A percentile compares a stretch with the other conserved stretches of the same genome.
These are phyloP conservation scores for Acrocephalus kingi DNA, from an alignment of 2,113 vertebrate genomes.

Conservation along the genomic window DNA sequence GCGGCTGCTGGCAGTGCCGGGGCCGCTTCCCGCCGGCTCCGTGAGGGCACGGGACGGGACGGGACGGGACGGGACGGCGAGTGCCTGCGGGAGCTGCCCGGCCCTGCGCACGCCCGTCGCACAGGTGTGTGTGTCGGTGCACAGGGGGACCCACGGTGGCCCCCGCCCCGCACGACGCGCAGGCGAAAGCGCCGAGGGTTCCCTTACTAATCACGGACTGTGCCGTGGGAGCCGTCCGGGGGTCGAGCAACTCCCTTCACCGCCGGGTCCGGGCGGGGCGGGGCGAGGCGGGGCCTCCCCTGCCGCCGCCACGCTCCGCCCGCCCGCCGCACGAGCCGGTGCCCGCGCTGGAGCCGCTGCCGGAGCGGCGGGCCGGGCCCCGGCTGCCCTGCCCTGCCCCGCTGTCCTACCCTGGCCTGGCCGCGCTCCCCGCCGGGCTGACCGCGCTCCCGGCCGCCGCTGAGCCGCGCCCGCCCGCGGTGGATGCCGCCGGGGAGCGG, in stretches of 20 bases:
- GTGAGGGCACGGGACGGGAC: neutral
- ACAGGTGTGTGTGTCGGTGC: neutral
- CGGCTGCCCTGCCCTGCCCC: too few relatives aligned
- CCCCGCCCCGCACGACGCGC: too few relatives aligned
- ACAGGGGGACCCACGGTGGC: neutral
- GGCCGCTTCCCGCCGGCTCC: too few relatives aligned
- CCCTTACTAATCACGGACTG: too few relatives aligned
- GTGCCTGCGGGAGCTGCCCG: neutral
- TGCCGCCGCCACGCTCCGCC: neutral
- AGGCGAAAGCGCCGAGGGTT: neutral
- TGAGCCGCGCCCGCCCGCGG: neutral
- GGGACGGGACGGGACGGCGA: fast-evolving
- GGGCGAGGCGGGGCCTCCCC: neutral
- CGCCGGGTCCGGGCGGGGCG: neutral
- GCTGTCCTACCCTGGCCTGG: too few relatives aligned
- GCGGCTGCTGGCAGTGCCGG: neutral
- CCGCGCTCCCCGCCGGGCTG: too few relatives aligned
- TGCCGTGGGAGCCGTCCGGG: neutral
- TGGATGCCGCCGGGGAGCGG: neutral
- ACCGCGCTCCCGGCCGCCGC: neutral
- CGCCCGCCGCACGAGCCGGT: too few relatives aligned
- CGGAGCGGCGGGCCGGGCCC: too few relatives aligned
- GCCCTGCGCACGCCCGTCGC: fast-evolving
- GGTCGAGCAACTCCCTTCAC: fast-evolving
- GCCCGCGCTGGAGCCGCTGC: too few relatives aligned